Evolutionary conservation across 2,113 vertebrate genomes (phyloP).

Genomic region (Brienomyrus longianalis): DNA sequence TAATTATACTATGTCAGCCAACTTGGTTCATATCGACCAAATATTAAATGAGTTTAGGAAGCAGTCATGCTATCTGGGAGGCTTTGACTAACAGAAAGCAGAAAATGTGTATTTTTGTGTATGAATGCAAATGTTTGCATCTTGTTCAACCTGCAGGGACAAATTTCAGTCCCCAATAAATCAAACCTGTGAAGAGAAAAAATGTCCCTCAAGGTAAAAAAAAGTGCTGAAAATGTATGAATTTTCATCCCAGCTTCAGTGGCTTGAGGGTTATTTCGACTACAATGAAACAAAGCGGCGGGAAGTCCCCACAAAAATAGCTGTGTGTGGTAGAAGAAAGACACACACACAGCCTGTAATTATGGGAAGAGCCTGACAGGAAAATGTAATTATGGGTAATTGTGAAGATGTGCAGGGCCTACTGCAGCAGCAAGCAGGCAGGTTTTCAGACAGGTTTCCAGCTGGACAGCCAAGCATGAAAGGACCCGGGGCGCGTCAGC

Average conservation of each 20-base stretch:
- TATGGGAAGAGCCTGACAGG: conserved; percentile 40
- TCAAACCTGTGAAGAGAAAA: neutral
- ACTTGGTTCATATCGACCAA: neutral
- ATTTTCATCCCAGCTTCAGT: neutral
- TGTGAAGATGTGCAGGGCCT: conserved; percentile 40
- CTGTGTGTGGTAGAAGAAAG: neutral
- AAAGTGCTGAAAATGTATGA: neutral
- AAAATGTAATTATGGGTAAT: conserved; percentile 53
- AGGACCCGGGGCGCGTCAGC: neutral
- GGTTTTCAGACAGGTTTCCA: conserved; percentile 25
- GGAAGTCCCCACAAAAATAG: neutral
- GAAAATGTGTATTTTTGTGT: neutral
- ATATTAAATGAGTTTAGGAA: neutral
- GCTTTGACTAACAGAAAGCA: neutral
- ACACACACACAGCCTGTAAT: conserved; percentile 38
- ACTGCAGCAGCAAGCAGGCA: conserved; percentile 34
- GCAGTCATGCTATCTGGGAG: neutral
- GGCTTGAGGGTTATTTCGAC: neutral
- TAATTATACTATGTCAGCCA: conserved; percentile 13
- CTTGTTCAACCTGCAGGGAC: neutral
- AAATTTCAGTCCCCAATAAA: neutral
- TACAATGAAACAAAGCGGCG: neutral
- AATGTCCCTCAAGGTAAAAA: neutral
- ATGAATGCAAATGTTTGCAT: neutral
- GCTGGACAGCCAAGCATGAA: neutral